These are phyloP conservation scores for Steinernema khuongi DNA, from an alignment of 1,140 invertebrate genomes.

Conservation along the genomic window DNA sequence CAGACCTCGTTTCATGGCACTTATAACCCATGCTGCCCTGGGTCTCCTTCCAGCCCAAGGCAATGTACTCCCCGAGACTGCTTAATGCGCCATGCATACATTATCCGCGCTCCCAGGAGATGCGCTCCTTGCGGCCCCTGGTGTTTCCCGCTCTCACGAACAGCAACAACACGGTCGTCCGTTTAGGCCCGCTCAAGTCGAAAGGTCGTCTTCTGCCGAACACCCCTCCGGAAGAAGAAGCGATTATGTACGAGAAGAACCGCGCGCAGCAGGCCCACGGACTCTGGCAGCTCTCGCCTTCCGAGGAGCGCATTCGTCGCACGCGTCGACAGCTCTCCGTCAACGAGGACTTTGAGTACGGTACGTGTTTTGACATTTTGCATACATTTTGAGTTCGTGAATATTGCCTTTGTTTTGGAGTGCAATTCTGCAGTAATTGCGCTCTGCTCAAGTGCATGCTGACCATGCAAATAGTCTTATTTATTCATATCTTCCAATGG, in stretches of 20 bases:
- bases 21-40: no score
- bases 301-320: slow-evolving; percentile 7
- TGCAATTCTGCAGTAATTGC: no score
- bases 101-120: not conserved
- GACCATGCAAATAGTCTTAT: no score
- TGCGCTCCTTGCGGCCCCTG: not conserved
- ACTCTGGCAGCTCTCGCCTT: slow-evolving; percentile 4
- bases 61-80: not conserved
- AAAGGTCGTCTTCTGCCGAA: not conserved
- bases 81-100: not conserved
- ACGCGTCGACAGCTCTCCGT: slow-evolving; percentile 7
- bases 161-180: not conserved
- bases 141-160: not conserved
- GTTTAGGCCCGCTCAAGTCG: not conserved
- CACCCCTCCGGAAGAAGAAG: not conserved
- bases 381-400: no score
- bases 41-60: not conserved
- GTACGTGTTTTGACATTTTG: not conserved
- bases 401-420: no score
- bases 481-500: no score
- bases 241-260: slow-evolving; percentile 5
- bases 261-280: not conserved
- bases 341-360: slow-evolving; percentile 4
- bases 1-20: no score
- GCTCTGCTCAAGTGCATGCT: no score